These are phyloP conservation scores for Neogale vison DNA, from an alignment of 2,113 vertebrate species.

Conservation along the genomic window DNA sequence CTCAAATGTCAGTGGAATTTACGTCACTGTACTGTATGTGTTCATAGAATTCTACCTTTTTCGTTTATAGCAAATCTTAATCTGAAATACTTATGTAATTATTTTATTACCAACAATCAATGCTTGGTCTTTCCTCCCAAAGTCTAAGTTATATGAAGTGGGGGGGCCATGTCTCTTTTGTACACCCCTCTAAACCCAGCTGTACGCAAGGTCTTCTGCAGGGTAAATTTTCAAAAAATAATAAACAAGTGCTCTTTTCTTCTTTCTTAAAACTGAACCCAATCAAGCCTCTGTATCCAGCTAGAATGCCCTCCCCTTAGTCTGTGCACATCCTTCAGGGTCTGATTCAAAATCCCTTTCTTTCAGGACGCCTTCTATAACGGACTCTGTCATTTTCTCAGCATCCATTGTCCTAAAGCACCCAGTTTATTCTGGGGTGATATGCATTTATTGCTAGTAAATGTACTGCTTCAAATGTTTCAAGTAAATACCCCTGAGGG, in stretches of 20 bases:
- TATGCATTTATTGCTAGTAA: background rate
- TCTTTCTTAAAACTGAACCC: background rate
- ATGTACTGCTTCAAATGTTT: background rate
- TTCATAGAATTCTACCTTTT: background rate
- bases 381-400: background rate
- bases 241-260: background rate
- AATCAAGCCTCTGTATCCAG: background rate
- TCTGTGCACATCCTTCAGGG: background rate
- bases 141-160: background rate
- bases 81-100: background rate
- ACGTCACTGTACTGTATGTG: rapidly evolving
- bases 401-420: background rate
- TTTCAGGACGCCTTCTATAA: background rate
- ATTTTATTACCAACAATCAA: background rate
- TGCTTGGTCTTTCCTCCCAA: background rate
- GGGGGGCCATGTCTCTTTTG: background rate
- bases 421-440: background rate
- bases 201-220: background rate
- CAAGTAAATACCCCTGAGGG: background rate
- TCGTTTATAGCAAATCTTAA: background rate
- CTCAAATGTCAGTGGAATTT: background rate
- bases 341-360: background rate
- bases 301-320: background rate
- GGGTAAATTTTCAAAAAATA: background rate
- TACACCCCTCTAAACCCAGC: background rate